phyloP scores from a whole-genome alignment of 2,888 invertebrate species.

The Byasa hedistus region DNA sequence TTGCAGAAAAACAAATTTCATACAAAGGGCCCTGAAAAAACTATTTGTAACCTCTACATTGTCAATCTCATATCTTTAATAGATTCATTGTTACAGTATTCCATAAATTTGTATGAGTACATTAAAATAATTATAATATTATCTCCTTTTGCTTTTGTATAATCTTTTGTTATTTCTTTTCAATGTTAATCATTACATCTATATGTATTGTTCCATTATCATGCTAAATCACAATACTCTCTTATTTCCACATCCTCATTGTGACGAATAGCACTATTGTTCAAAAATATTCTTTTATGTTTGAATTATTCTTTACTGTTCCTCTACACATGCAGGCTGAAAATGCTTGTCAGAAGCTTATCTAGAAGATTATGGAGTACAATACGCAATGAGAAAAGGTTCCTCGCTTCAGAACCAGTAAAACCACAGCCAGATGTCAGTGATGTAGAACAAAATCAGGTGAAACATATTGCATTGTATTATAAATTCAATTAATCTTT shows the following conservation, averaged over 20 bases:
- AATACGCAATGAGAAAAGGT: constrained; percentile 53
- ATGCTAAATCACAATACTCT: constrained; percentile 2
- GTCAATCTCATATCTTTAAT: no score
- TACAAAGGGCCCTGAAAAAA: no score
- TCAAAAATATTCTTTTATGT: constrained; percentile 28
- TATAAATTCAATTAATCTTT: neutral
- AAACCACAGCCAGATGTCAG: constrained; percentile 51
- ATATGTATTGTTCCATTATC: constrained; percentile 12
- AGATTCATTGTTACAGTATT: no score
- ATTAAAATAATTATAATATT: neutral
- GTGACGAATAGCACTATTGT: constrained; percentile 20
- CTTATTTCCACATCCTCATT: constrained; percentile 7
- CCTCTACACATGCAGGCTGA: constrained; percentile 33
- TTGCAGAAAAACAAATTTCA: no score
- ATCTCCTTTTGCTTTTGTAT: neutral
- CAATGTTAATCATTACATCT: constrained; percentile 9
- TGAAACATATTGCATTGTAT: constrained; percentile 34
- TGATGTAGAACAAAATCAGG: constrained; percentile 64
- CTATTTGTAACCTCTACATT: no score
- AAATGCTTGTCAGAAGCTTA: constrained; percentile 67
- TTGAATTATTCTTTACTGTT: constrained; percentile 26
- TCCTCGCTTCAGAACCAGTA: constrained; percentile 60
- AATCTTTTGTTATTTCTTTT: constrained; percentile 14
- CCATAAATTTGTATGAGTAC: no score
- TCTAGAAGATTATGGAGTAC: constrained; percentile 61